Evolutionary conservation across 2,113 vertebrate species (phyloP), one percentile per base, ranked within the genome.

Genomic region (Rhinoderma darwinii): DNA sequence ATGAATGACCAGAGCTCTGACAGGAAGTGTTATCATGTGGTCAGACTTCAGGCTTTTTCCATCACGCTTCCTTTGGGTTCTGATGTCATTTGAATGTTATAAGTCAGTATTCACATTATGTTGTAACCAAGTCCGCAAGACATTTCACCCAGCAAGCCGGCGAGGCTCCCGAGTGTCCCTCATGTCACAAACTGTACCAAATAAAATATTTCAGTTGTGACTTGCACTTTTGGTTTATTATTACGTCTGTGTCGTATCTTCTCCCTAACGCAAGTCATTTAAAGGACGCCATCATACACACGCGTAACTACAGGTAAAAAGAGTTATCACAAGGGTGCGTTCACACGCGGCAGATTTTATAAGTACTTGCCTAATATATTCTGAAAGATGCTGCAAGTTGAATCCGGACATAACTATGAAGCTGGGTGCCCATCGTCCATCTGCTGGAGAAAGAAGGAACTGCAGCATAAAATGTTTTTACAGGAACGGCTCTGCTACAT

Each of bases 191-290:
- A 61, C 25, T 25, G 2, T n/a, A 8, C 37, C 54, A 44, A 82
- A 82, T 82, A 82, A 82, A 81, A 44, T 20, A 61, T 66, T 44
- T 82, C 56, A 22, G 15, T 50, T 78, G 44, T 59, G 22, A 82
- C 54, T 63, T 35, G 14, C 35, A 41, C 79, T 66, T 56, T 61
- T 6, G 3, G 18, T 25, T 39, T 1, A 72, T 22, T 61, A 2
- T 18, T n/a, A 17, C 0, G 17, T 54, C 0, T 70, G 10, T 70
- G 66, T 39, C 27, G 5, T 17, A 27, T 61, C 59, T 30, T 66
- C 61, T 32, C 61, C 61, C 15, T 20, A 1, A 20, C 17, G 44
- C 20, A 56, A 5, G 17, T 56, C 2, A 56, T 18, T 15, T 56
- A 20, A 56, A 56, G 5, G 54, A 56, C 20, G 17, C 15, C 54